Conservation (phyloP, 2,888 invertebrate species). For the Heliconius sara region DNA sequence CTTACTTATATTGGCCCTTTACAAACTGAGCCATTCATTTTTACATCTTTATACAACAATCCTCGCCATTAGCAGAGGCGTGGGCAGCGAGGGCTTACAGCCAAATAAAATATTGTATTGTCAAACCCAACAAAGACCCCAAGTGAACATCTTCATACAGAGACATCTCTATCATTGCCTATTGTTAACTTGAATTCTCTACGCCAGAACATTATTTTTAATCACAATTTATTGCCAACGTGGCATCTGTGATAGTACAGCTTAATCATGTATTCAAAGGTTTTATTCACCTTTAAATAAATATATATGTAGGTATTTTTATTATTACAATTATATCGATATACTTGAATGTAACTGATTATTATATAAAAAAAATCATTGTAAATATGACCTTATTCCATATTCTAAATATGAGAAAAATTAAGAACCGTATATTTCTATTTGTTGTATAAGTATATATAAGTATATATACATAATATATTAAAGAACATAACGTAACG, state of each 20-base stretch:
- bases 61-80: conserved; percentile 80
- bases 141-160: conserved; percentile 82
- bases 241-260: conserved; percentile 11
- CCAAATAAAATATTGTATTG: conserved; percentile 81
- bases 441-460: neutral
- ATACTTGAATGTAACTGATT: neutral
- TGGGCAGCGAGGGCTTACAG: conserved; percentile 80
- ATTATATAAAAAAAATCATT: neutral
- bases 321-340: neutral
- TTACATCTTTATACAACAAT: conserved; percentile 82
- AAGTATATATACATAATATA: neutral
- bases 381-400: neutral
- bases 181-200: conserved; percentile 69
- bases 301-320: neutral
- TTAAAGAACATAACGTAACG: neutral
- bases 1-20: conserved; percentile 81
- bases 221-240: conserved; percentile 81
- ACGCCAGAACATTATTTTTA: conserved; percentile 70
- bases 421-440: neutral
- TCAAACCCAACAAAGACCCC: conserved; percentile 77
- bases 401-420: neutral
- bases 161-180: conserved; percentile 65
- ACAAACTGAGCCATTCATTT: conserved; percentile 77
- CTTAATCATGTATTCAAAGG: neutral
- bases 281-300: neutral